Evolutionary conservation across 2,797 vertebrate genomes (phyloP).

Genomic region (Pelodytes ibericus): DNA sequence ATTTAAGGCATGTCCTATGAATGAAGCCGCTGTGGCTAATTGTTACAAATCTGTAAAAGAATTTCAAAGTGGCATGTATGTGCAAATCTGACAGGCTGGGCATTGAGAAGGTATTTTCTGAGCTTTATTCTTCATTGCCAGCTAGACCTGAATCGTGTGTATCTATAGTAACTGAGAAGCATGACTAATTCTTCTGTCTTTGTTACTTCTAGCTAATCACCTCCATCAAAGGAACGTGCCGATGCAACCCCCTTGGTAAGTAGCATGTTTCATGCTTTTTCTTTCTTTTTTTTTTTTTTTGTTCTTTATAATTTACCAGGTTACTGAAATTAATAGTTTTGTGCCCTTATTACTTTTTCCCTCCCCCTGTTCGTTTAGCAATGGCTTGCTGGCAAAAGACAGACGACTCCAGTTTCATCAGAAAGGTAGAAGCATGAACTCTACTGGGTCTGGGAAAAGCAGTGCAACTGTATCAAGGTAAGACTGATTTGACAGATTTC

Average conservation of each 20-base stretch:
- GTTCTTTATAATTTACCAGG: background rate
- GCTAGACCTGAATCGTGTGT: slow-evolving; percentile 10
- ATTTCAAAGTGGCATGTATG: slow-evolving; percentile 37
- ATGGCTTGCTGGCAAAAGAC: slow-evolving; percentile 82
- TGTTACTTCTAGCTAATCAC: slow-evolving; percentile 83
- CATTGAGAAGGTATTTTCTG: slow-evolving; percentile 34
- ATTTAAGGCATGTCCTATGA: background rate
- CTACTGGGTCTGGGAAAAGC: slow-evolving; percentile 95
- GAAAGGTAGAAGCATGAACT: slow-evolving; percentile 94
- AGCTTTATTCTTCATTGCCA: slow-evolving; percentile 25
- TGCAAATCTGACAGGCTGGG: slow-evolving; percentile 49
- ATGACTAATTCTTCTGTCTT: slow-evolving; percentile 50
- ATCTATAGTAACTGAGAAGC: slow-evolving; percentile 38
- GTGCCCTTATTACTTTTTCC: slow-evolving; percentile 5
- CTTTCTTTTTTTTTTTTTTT: background rate
- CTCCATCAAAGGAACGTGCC: slow-evolving; percentile 79
- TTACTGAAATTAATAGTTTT: slow-evolving; percentile 36
- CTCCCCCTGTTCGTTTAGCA: slow-evolving; percentile 68
- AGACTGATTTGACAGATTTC: too few relatives aligned
- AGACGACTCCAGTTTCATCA: slow-evolving; percentile 90
- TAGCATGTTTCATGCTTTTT: slow-evolving; percentile 37
- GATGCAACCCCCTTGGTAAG: slow-evolving; percentile 80
- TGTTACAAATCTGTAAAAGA: slow-evolving; percentile 35
- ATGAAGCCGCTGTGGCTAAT: slow-evolving; percentile 47
- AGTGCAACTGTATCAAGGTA: slow-evolving; percentile 93